These are phyloP conservation scores for Apostichopus leukothele DNA, from an alignment of 53 echinoderm and acorn worm genomes.

Conservation along the genomic window DNA sequence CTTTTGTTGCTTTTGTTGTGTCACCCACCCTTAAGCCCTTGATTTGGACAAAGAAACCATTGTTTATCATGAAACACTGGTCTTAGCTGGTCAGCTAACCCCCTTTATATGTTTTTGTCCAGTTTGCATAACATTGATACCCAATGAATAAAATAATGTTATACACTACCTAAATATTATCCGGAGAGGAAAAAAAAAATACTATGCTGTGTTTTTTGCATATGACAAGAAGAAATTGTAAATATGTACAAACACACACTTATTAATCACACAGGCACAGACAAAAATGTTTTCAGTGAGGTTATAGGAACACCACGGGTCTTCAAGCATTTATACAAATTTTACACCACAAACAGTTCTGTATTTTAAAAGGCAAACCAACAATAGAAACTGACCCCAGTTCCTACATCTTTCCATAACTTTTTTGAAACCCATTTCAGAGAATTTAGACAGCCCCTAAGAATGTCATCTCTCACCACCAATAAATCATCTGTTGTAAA, in stretches of 20 bases:
- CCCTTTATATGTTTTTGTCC: neutral
- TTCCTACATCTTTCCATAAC: too few relatives aligned
- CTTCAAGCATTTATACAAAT: too few relatives aligned
- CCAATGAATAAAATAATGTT: conserved; percentile 4
- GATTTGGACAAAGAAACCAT: too few relatives aligned
- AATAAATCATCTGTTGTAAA: too few relatives aligned
- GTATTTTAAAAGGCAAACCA: neutral
- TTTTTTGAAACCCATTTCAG: too few relatives aligned
- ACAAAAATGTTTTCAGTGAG: neutral
- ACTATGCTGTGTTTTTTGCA: neutral
- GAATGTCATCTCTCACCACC: too few relatives aligned
- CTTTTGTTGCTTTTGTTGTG: too few relatives aligned
- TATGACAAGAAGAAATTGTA: neutral
- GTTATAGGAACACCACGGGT: too few relatives aligned
- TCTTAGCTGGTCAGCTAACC: too few relatives aligned
- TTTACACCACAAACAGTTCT: neutral
- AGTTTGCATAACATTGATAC: neutral
- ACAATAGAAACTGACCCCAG: neutral
- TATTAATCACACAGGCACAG: conserved; percentile 17
- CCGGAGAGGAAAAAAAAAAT: neutral
- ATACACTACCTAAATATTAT: neutral
- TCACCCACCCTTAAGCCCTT: too few relatives aligned
- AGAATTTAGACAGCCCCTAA: too few relatives aligned
- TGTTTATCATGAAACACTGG: too few relatives aligned
- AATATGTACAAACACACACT: conserved; percentile 43